Evolutionary conservation across 2,113 vertebrate genomes (phyloP).

Genomic region (Motacilla tschutschensis): DNA sequence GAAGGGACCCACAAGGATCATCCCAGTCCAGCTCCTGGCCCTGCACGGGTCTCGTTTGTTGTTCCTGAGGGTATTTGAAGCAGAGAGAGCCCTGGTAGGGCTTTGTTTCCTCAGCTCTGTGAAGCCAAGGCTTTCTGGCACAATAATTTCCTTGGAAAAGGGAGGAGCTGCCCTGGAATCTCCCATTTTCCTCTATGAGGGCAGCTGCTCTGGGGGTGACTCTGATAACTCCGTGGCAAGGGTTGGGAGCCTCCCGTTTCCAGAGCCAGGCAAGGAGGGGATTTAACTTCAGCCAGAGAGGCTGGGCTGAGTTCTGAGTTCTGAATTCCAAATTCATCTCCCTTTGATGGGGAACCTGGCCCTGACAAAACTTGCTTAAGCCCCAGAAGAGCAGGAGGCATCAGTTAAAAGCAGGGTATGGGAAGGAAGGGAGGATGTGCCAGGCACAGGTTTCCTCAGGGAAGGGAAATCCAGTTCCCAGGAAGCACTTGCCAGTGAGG

Average conservation of each 20-base stretch:
- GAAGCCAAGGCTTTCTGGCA: background rate
- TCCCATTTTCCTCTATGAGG: background rate
- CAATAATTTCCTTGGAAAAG: background rate
- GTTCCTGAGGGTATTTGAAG: background rate
- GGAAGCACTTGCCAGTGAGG: background rate
- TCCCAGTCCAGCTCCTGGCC: background rate
- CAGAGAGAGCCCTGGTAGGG: background rate
- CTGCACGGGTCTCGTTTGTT: background rate
- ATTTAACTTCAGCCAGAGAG: background rate
- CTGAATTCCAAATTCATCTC: background rate
- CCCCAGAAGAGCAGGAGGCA: background rate
- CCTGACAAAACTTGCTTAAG: background rate
- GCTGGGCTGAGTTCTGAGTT: background rate
- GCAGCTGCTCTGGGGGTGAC: background rate
- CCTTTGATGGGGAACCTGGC: background rate
- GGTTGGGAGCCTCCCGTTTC: background rate
- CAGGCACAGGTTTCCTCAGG: background rate
- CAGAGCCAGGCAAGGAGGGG: background rate
- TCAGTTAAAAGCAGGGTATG: rapidly evolving
- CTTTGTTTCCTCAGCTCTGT: background rate
- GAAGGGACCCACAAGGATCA: background rate
- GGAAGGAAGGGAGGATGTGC: background rate
- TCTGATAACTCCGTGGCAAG: rapidly evolving
- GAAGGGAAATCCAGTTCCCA: background rate
- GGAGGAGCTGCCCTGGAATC: background rate